phyloP scores from a whole-genome alignment of 2,797 vertebrate species.

The Chanos chanos region DNA sequence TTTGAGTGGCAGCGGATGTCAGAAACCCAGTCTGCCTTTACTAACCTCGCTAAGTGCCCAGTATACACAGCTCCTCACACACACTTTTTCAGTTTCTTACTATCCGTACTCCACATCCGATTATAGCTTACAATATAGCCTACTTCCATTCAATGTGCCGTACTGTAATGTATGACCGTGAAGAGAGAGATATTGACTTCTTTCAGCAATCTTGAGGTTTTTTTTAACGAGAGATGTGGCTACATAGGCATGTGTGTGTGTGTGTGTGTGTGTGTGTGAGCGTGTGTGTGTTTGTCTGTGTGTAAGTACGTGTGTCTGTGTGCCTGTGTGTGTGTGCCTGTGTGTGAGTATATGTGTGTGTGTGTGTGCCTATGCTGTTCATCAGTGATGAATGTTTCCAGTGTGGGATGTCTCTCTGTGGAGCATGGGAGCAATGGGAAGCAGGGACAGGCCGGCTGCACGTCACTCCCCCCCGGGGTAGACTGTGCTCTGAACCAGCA shows the following conservation, averaged over 20 bases:
- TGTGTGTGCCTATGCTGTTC: slow-evolving; percentile 1
- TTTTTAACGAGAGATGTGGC: slow-evolving; percentile 62
- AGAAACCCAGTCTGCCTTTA: too few relatives aligned
- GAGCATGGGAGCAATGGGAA: slow-evolving; percentile 39
- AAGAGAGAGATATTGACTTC: too few relatives aligned
- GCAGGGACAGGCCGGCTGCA: slow-evolving; percentile 44
- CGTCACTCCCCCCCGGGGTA: slow-evolving; percentile 45
- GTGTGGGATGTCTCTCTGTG: slow-evolving; percentile 56
- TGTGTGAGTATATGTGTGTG: slow-evolving; percentile 51
- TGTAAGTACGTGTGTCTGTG: slow-evolving; percentile 34
- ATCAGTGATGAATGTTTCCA: slow-evolving; percentile 63
- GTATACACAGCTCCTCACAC: too few relatives aligned
- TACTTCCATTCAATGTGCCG: too few relatives aligned
- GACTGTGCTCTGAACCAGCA: slow-evolving; percentile 49
- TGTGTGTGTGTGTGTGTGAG: slow-evolving; percentile 47
- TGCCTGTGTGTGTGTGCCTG: slow-evolving; percentile 57
- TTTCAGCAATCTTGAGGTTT: too few relatives aligned
- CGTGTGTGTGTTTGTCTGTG: slow-evolving; percentile 45
- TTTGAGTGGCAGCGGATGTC: slow-evolving; percentile 62
- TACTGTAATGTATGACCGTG: too few relatives aligned
- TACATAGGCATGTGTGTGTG: slow-evolving; percentile 65
- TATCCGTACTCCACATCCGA: too few relatives aligned
- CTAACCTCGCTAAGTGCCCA: too few relatives aligned
- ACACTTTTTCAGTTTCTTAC: too few relatives aligned
- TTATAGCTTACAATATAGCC: too few relatives aligned